Conservation (phyloP, 1,140 invertebrate species). For the Drosophila chauvacae region DNA sequence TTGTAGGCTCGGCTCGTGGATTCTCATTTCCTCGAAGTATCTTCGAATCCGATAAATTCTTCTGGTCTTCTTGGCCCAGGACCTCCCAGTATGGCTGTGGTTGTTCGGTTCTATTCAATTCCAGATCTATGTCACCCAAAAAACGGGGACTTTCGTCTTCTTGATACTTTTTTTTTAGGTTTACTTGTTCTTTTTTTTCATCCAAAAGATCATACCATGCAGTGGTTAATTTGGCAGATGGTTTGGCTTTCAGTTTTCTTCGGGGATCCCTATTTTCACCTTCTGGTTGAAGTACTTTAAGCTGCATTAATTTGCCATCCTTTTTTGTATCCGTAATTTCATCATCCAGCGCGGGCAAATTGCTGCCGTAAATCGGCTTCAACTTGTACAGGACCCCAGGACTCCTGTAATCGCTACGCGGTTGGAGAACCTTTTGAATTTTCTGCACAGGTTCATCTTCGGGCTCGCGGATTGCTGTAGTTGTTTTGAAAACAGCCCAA, state of each 20-base stretch:
- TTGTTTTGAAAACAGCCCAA: conserved; percentile 2
- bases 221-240: background rate
- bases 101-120: too few relatives aligned
- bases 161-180: too few relatives aligned
- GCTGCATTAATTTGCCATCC: too few relatives aligned
- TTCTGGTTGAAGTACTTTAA: too few relatives aligned
- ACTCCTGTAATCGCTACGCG: background rate
- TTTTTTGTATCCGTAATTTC: too few relatives aligned
- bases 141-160: too few relatives aligned
- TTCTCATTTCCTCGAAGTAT: too few relatives aligned
- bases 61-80: background rate
- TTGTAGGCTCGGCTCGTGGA: background rate
- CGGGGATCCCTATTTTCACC: background rate
- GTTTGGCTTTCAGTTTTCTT: conserved; percentile 9
- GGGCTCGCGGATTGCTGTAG: too few relatives aligned
- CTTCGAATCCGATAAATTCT: background rate
- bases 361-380: background rate
- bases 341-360: background rate
- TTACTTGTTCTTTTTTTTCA: too few relatives aligned
- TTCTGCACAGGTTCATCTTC: background rate
- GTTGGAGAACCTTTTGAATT: background rate
- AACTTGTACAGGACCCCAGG: background rate
- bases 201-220: too few relatives aligned
- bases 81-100: background rate
- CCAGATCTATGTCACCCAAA: too few relatives aligned